Base-by-base conservation (phyloP, 2,888 invertebrate species). In the Hypena proboscidalis region DNA sequence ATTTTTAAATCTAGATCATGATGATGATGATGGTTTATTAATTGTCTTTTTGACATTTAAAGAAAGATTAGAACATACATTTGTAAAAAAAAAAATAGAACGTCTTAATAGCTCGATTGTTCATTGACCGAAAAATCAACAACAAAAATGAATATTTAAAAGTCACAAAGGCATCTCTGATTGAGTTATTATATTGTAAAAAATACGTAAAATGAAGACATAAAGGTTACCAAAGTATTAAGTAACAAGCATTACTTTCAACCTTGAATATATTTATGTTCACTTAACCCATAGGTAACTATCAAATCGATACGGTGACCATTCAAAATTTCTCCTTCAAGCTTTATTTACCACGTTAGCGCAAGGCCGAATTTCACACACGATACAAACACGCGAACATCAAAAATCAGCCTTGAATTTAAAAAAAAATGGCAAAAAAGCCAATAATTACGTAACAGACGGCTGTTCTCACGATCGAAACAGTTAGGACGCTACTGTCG, bases 381-480 rank as follows among this genome's bases (percentile, higher is more conserved):
- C 55, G 51, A 60, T 50, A 61, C 57, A 58, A 46, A 60, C 80
- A 80, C 76, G 79, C 80, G 59, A 74, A 61, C 66, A 66, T 56
- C 67, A 57, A 69, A 71, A 70, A 46, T 36, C 63, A 73, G 63
- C 79, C 78, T 81, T 77, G 71, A 67, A 64, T 64, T 23, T 31
- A 26, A 27, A 59, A 68, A 62, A 69, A 62, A 61, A 60, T 40
- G 17, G 48, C 56, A 53, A 61, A 60, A 67, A 62, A 72, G 9
- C 20, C 62, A 72, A 72, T 72, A 84, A 85, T 87, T 86, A 80
- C 83, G 71, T 78, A 83, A 87, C 74, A 62, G 72, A 76, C 41
- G 69, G 68, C 66, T 66, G 76, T 88, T 89, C 87, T 81, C 86
- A 86, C 87, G 88, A 80, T 80, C 66, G 58, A 39, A 73, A 82